phyloP scores from a whole-genome alignment of 2,888 invertebrate genomes.

The Heterodera filipjevi region DNA sequence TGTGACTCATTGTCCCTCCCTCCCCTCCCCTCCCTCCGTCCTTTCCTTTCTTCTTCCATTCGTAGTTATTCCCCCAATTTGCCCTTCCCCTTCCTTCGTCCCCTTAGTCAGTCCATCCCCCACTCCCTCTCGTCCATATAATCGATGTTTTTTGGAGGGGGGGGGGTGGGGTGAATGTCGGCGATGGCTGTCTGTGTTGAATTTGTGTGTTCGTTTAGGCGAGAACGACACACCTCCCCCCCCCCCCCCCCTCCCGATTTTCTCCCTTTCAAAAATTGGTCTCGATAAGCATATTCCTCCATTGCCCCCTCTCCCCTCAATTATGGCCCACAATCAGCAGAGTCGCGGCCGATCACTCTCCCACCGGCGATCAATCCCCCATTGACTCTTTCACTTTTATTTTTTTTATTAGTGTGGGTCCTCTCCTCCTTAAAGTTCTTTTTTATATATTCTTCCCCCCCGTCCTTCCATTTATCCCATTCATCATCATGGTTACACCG shows the following conservation, averaged over 20 bases:
- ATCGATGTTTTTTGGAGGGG: conserved; percentile 5
- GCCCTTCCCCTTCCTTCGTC: neutral
- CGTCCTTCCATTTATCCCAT: too few species aligned
- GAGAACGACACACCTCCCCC: neutral
- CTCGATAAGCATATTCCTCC: conserved; percentile 1
- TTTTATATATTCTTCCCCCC: too few species aligned
- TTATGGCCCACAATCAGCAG: too few species aligned
- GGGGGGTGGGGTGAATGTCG: neutral
- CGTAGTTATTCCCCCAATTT: neutral
- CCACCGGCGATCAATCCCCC: too few species aligned
- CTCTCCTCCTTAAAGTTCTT: too few species aligned
- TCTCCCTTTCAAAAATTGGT: neutral
- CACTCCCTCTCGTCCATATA: neutral
- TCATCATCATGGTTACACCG: too few species aligned
- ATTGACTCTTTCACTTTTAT: too few species aligned
- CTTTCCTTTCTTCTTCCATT: neutral
- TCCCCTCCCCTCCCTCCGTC: neutral
- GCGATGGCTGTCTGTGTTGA: neutral
- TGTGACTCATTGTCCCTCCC: neutral
- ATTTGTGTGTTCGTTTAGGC: conserved; percentile 7
- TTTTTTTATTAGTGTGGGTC: too few species aligned
- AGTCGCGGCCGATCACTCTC: too few species aligned
- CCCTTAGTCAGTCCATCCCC: neutral
- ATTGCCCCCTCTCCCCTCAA: too few species aligned
- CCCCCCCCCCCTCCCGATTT: neutral